Evolutionary conservation across 2,113 vertebrate species (phyloP).

Genomic region (Anolis sagrei): DNA sequence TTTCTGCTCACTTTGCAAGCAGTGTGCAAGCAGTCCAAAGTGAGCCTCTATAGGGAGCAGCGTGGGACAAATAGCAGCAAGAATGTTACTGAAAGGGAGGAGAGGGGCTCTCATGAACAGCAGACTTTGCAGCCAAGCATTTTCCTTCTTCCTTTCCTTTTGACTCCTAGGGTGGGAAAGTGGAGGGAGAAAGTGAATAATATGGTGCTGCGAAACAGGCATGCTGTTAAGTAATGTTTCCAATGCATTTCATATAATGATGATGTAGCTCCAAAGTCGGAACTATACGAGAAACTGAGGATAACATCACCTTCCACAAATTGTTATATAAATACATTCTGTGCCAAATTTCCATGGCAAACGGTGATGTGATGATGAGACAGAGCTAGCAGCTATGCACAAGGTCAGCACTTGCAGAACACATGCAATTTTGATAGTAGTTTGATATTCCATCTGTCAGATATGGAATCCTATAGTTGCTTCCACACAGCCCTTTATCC

Average conservation of each 20-base stretch:
- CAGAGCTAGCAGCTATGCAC: neutral
- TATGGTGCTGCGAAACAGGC: neutral
- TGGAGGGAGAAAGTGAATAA: slow-evolving; percentile 6
- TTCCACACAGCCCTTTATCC: too few species aligned
- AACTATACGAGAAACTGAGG: neutral
- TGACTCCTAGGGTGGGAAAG: too few species aligned
- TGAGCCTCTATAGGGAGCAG: too few species aligned
- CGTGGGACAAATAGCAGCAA: too few species aligned
- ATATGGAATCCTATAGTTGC: neutral
- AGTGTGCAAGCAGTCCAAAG: too few species aligned
- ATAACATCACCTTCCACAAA: neutral
- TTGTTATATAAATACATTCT: neutral
- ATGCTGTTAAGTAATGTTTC: neutral
- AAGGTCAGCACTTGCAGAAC: neutral
- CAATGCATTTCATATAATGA: neutral
- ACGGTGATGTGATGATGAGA: neutral
- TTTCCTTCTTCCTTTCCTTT: too few species aligned
- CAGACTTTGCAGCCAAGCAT: too few species aligned
- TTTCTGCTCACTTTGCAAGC: too few species aligned
- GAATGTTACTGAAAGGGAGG: too few species aligned
- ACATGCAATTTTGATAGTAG: neutral
- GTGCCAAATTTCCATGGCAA: slow-evolving; percentile 2
- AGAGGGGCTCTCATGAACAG: too few species aligned
- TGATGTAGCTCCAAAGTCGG: neutral
- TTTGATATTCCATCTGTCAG: neutral